A percentile compares a stretch with the other conserved stretches of the same genome.
These are phyloP conservation scores for Spinibarbus caldwelli DNA, from an alignment of 2,797 vertebrate genomes.

Conservation along the genomic window DNA sequence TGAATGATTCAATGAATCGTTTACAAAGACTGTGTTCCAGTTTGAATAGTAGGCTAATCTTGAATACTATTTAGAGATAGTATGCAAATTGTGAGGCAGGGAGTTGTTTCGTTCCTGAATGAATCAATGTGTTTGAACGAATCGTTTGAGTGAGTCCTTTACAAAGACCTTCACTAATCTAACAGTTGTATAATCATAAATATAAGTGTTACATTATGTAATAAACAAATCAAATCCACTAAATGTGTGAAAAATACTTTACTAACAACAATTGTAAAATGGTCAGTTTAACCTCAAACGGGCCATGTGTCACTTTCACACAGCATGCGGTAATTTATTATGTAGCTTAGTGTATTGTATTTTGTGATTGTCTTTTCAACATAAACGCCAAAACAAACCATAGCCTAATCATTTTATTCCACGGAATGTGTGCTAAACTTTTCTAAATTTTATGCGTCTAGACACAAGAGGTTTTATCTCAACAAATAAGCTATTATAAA, in stretches of 20 bases:
- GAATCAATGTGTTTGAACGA: not conserved
- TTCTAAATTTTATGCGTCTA: not conserved
- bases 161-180: not conserved
- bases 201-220: not conserved
- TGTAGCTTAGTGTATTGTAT: not conserved
- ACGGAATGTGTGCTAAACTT: not conserved
- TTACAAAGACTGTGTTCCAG: not conserved
- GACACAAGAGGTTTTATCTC: conserved; percentile 63
- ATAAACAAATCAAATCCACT: not conserved
- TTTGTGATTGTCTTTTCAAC: conserved; percentile 15
- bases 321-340: not conserved
- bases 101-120: not conserved
- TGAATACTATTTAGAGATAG: not conserved
- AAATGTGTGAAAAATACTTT: not conserved
- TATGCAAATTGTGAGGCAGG: not conserved
- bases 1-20: not conserved
- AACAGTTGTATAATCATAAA: not conserved
- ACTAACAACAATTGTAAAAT: not conserved
- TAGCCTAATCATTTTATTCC: not conserved
- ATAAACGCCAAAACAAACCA: not conserved
- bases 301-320: not conserved
- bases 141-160: not conserved
- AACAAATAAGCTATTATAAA: conserved; percentile 80
- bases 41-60: not conserved
- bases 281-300: not conserved